A percentile compares a stretch with the other conserved stretches of the same genome.
Conservation (phyloP, 2,797 vertebrate species). For the Poecilia gillii region DNA sequence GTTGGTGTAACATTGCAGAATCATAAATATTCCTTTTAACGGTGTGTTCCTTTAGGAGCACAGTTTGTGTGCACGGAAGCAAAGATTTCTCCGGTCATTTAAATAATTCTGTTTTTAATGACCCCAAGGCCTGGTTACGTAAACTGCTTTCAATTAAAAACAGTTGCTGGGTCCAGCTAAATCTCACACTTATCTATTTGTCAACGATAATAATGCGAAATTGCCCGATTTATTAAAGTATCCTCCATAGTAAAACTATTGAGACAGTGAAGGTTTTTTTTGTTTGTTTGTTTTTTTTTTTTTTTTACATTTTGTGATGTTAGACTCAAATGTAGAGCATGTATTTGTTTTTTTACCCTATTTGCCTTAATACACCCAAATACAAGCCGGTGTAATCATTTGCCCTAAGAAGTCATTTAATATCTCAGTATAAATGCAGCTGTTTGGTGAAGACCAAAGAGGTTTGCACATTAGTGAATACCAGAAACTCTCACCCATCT, state of each 20-base stretch:
- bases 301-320: background rate
- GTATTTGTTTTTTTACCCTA: background rate
- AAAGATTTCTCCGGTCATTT: background rate
- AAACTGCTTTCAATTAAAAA: slow-evolving; percentile 1
- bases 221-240: background rate
- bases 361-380: background rate
- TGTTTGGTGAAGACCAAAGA: background rate
- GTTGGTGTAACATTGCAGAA: background rate
- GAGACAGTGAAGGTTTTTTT: background rate
- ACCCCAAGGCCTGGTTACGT: background rate
- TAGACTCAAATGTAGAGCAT: background rate
- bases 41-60: background rate
- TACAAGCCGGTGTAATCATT: background rate
- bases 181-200: background rate
- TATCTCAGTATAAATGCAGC: background rate
- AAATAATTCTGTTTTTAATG: background rate
- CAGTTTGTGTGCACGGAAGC: background rate
- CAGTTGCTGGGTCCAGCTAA: background rate
- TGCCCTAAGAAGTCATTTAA: background rate
- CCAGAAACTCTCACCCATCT: background rate
- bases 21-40: background rate
- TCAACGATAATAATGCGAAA: background rate
- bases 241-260: background rate
- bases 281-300: background rate
- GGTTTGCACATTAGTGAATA: background rate